Conservation (phyloP, 2,797 vertebrate genomes). For the Anableps anableps region DNA sequence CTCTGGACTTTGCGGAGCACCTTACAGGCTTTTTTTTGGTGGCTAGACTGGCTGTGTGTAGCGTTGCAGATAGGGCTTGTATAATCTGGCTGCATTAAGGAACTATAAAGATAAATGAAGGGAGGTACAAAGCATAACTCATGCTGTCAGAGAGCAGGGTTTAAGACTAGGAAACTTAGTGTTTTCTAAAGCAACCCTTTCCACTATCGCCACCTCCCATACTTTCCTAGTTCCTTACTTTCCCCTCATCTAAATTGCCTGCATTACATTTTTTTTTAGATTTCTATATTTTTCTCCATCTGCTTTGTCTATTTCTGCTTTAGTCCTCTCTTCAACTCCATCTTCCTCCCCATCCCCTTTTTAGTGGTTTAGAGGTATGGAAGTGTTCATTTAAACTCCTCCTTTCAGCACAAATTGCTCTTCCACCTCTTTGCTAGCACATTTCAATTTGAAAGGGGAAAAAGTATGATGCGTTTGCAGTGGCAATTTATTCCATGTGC, state of each 20-base stretch:
- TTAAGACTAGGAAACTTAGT: slow-evolving; percentile 76
- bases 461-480: slow-evolving; percentile 66
- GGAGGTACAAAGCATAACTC: slow-evolving; percentile 77
- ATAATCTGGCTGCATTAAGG: slow-evolving; percentile 83
- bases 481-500: slow-evolving; percentile 64
- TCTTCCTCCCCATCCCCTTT: slow-evolving; percentile 30
- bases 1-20: slow-evolving; percentile 65
- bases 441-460: slow-evolving; percentile 75
- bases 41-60: slow-evolving; percentile 60
- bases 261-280: slow-evolving; percentile 18
- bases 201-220: slow-evolving; percentile 33
- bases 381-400: slow-evolving; percentile 74
- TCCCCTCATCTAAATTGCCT: slow-evolving; percentile 45
- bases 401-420: slow-evolving; percentile 72
- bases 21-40: slow-evolving; percentile 61
- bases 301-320: slow-evolving; percentile 42
- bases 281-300: slow-evolving; percentile 60
- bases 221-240: slow-evolving; percentile 51
- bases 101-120: slow-evolving; percentile 85
- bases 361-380: slow-evolving; percentile 65
- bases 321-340: slow-evolving; percentile 17
- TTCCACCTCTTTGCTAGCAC: slow-evolving; percentile 67
- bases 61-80: slow-evolving; percentile 70
- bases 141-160: slow-evolving; percentile 79
- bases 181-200: slow-evolving; percentile 67